Evolutionary conservation across 2,797 vertebrate species (phyloP), one percentile per base, ranked within the genome.

Genomic region (Tachyglossus aculeatus): DNA sequence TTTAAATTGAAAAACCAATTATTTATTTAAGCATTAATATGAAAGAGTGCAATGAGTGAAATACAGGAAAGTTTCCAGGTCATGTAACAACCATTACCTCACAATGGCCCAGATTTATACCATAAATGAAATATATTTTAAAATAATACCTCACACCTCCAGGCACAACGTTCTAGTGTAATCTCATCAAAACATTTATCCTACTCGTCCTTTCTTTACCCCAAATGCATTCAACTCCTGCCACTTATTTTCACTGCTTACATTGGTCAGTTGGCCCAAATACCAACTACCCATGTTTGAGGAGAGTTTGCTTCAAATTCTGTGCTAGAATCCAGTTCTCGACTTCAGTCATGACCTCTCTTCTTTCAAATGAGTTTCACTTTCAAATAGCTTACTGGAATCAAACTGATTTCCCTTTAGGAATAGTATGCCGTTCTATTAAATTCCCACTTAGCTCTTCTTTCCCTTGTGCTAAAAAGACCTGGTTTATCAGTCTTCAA

Each of bases 351-450:
- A 58, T 29, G 68, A 90, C 83, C 82, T 48, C 59, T 75, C 45
- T 73, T 81, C 86, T 91, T 89, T 86, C 81, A 83, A 83, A 87
- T 88, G 54, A 81, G 70, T 81, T 80, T 78, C 77, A 85, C 72
- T 86, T 87, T 90, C 84, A 85, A 73, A 90, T 82, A 84, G 77
- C 74, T 81, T 84, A 83, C 88, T 85, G 86, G 81, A 81, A 89
- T 77, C 86, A 86, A 84, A 86, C 74, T 2, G 71, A 85, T 79
- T 88, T 88, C 83, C 82, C 88, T 88, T 86, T 41, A 89, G 78
- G 82, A 91, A 86, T 80, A 86, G 74, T 84, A 83, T 84, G 81
- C 22, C 3, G 80, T 78, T 84, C 74, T 71, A 64, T 84, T 71
- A 89, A 88, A 88, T 84, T 67, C 41, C 27, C 45, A 82, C 62